Percentiles rank a stretch among this genome's conserved stretches.
Conservation (phyloP, 1,140 invertebrate genomes). For the Drosophila melanogaster region DNA sequence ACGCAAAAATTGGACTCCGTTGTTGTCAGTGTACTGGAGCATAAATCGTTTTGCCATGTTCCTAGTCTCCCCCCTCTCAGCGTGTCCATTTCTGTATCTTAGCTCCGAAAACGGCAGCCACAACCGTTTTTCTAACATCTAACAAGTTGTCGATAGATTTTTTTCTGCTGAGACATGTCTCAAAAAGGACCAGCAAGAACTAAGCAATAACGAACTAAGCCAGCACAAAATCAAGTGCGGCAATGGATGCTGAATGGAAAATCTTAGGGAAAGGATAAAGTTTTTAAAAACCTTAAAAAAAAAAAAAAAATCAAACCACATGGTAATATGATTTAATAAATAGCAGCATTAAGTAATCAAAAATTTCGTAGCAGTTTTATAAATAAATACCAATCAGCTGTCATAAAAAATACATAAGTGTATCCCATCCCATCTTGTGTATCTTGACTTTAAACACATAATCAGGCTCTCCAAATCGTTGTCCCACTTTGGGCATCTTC, state of each 20-base stretch:
- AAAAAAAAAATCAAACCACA: not conserved
- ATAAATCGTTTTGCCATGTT: constrained; percentile 66
- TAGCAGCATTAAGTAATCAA: no score
- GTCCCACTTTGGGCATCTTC: constrained; percentile 35
- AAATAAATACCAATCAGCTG: no score
- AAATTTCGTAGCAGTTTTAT: no score
- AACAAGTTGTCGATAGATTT: constrained; percentile 67
- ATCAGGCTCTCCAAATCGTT: constrained; percentile 24
- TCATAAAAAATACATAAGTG: no score
- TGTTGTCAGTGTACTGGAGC: constrained; percentile 24
- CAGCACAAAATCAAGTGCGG: constrained; percentile 19
- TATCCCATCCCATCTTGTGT: no score
- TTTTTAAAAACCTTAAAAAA: not conserved
- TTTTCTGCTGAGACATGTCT: constrained; percentile 49
- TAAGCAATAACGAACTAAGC: constrained; percentile 23
- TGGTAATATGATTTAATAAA: no score
- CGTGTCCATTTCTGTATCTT: constrained; percentile 14
- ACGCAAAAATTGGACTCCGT: no score
- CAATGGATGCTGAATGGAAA: constrained; percentile 5
- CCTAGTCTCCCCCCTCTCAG: not conserved
- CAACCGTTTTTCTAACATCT: constrained; percentile 49
- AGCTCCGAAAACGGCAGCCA: constrained; percentile 18
- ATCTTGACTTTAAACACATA: not conserved
- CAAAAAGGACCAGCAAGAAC: constrained; percentile 20
- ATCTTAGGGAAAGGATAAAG: not conserved